phyloP scores from a whole-genome alignment of 2,113 vertebrate genomes.

The Eulemur rufifrons region DNA sequence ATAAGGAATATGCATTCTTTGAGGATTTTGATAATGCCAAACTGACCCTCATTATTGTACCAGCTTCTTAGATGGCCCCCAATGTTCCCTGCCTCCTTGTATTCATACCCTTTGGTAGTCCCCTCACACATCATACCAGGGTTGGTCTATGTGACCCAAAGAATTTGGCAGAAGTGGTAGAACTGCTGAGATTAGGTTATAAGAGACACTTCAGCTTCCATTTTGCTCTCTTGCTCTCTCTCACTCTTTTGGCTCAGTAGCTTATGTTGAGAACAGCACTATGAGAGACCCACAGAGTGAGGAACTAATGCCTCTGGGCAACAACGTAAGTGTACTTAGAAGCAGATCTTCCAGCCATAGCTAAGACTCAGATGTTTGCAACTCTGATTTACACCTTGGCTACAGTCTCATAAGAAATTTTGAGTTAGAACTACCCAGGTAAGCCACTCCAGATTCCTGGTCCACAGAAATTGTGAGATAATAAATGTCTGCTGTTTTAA shows the following conservation, averaged over 20 bases:
- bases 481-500: neutral
- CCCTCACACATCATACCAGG: neutral
- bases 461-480: neutral
- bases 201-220: neutral
- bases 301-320: neutral
- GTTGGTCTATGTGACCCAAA: neutral
- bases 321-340: neutral
- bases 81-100: neutral
- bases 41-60: neutral
- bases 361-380: neutral
- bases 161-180: neutral
- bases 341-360: neutral
- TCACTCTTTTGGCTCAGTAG: neutral
- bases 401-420: neutral
- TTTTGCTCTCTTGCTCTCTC: neutral
- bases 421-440: neutral
- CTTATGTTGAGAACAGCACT: neutral
- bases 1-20: neutral
- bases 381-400: neutral
- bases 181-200: neutral
- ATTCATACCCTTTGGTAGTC: neutral
- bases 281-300: too few species aligned
- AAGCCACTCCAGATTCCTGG: neutral
- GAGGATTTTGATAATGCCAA: neutral
- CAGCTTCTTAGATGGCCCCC: neutral